Conservation (phyloP, 2,113 vertebrate species). For the Probosciger aterrimus region DNA sequence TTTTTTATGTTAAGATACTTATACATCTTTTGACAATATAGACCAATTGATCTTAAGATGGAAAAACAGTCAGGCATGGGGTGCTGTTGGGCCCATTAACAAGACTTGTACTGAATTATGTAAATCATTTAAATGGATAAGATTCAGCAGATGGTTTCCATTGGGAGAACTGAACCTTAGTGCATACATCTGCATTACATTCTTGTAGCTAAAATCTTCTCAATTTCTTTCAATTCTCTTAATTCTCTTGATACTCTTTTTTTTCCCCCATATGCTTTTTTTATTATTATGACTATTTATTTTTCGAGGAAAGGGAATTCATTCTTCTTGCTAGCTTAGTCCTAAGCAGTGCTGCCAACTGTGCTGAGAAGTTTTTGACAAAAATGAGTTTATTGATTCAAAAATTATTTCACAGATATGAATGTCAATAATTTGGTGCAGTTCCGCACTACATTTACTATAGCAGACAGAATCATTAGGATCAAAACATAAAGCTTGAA, state of each 20-base stretch:
- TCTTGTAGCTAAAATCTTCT: slow-evolving; percentile 1
- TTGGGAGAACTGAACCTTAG: background rate
- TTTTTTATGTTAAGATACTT: background rate
- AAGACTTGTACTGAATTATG: background rate
- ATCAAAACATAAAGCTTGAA: background rate
- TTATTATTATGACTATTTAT: background rate
- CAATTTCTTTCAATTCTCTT: background rate
- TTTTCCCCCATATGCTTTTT: background rate
- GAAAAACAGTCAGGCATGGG: background rate
- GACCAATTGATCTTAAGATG: background rate
- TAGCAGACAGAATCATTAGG: background rate
- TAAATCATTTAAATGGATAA: slow-evolving; percentile 32
- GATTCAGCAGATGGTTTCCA: background rate
- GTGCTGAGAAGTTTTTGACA: background rate
- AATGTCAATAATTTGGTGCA: background rate
- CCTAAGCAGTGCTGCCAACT: background rate
- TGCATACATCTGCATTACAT: background rate
- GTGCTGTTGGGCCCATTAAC: background rate
- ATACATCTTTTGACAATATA: background rate
- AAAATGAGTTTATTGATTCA: background rate
- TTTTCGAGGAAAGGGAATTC: background rate
- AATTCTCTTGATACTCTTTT: background rate
- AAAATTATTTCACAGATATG: background rate
- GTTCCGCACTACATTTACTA: background rate
- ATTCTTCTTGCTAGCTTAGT: background rate